Evolutionary conservation across 2,888 invertebrate genomes (phyloP), one percentile per base, ranked within the genome.

Genomic region (Ectemnius continuus): DNA sequence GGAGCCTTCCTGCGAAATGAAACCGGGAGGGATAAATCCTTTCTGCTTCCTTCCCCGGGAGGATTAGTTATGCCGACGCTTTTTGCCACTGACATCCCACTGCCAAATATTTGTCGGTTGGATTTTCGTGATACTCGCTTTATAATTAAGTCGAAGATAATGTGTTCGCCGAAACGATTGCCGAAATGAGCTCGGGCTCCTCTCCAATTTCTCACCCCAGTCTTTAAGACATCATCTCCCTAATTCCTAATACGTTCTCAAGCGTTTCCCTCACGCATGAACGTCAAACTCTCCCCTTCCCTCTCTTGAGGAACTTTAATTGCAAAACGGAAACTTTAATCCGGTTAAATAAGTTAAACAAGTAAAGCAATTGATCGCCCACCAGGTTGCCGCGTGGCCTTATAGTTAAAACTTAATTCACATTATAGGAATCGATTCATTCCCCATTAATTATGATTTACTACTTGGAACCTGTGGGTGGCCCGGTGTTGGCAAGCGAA

Each of bases 241-340:
- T 52, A 56, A 60, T 28, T 52, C 48, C 52, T 52, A 56, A 60
- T 28, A 28, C 48, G n/a, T 28, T 47, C n/a, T 13, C 28, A 5
- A 45, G 20, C 23, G 26, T 63, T 16, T 48, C 48, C 16, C 63
- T 62, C 59, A 46, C 28, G 63, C 52, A 16, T 23, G 48, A 58
- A 1, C n/a, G 52, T 23, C n/a, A 62, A 62, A n/a, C 18, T 46
- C 28, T 18, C 20, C 64, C n/a, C 2, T 14, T 52, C 11, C n/a
- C n/a, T 36, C 8, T 36, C 36, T 11, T 11, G 36, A 2, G 6
- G 36, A 70, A 70, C 63, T 70, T 70, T 60, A 36, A 70, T 70
- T 64, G 52, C 48, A 14, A 45, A 64, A 47, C 47, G 18, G 36
- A 52, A 70, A 63, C 59, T 70, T 70, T 70, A 63, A 61, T 61